phyloP scores from a whole-genome alignment of 2,797 vertebrate genomes.

The Limosa lapponica region DNA sequence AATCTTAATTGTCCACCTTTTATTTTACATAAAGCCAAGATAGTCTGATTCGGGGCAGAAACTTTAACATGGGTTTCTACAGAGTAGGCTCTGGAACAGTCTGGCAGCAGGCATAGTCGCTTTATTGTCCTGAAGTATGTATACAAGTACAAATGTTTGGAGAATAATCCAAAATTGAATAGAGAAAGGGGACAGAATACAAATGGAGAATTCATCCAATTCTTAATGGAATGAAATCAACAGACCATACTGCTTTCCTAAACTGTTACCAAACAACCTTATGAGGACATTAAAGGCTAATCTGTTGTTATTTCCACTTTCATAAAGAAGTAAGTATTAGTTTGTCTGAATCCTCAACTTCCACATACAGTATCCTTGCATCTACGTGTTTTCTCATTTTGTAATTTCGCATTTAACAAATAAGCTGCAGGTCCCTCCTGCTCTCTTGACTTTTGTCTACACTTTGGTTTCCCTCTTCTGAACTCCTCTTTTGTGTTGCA shows the following conservation, averaged over 20 bases:
- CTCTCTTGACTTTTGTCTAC: neutral
- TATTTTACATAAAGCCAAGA: neutral
- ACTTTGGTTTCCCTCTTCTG: neutral
- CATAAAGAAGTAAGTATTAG: neutral
- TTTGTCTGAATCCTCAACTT: neutral
- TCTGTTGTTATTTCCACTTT: neutral
- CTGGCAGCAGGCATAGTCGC: neutral
- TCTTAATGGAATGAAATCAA: neutral
- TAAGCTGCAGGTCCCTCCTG: neutral
- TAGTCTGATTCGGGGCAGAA: neutral
- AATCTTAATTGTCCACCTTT: neutral
- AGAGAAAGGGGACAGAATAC: neutral
- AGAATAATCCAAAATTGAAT: neutral
- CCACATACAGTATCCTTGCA: neutral
- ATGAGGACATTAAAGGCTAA: neutral
- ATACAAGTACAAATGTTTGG: neutral
- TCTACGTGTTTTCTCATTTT: neutral
- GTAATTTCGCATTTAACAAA: neutral
- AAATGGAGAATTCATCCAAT: neutral
- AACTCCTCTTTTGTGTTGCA: neutral
- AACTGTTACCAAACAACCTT: neutral
- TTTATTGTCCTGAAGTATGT: neutral
- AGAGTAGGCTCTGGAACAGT: neutral
- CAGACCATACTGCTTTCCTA: neutral
- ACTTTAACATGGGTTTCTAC: neutral